A percentile compares a stretch with the other conserved stretches of the same genome.
These are phyloP conservation scores for Delphinapterus leucas DNA, from an alignment of 2,113 vertebrate species.

Conservation along the genomic window DNA sequence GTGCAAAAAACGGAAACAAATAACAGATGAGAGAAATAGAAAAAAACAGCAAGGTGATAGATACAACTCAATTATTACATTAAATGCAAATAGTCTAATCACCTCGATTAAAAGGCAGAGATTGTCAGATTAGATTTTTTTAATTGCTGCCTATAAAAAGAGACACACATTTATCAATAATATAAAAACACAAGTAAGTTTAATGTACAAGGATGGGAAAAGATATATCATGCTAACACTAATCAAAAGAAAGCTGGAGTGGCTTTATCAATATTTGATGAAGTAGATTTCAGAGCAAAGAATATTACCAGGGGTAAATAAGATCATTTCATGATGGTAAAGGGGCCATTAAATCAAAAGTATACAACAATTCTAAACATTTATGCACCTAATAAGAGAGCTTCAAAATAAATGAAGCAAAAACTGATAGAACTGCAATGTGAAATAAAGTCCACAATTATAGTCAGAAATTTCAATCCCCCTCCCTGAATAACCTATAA, in stretches of 20 bases:
- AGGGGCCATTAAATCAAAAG: neutral
- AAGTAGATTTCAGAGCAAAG: neutral
- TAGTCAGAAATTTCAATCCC: neutral
- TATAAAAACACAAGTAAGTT: neutral
- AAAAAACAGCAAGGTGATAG: neutral
- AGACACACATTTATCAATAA: neutral
- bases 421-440: neutral
- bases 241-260: neutral
- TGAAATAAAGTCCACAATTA: neutral
- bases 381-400: neutral
- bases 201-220: neutral
- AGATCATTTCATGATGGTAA: neutral
- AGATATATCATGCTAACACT: neutral
- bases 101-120: neutral
- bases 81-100: neutral
- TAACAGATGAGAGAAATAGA: neutral
- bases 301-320: neutral
- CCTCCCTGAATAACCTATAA: neutral
- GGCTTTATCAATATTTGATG: neutral
- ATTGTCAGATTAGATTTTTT: neutral
- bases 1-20: neutral
- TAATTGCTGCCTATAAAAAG: neutral
- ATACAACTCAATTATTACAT: neutral
- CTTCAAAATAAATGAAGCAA: neutral
- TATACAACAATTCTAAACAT: neutral